Evolutionary conservation across 2,888 invertebrate species (phyloP), one percentile per base, ranked within the genome.

Genomic region (Cheilosia variabilis): DNA sequence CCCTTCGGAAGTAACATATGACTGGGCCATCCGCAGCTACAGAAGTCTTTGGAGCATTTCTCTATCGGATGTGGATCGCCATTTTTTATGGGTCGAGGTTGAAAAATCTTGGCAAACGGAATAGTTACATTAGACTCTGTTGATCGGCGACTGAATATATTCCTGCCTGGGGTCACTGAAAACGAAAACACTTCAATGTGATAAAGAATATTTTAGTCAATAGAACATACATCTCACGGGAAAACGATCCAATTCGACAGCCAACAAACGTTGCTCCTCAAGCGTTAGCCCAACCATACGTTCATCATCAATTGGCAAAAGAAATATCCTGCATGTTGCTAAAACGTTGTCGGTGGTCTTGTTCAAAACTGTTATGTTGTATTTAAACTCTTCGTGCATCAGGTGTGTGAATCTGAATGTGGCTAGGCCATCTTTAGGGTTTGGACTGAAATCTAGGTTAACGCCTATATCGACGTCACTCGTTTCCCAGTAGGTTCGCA

Each of bases 1-100:
- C 97, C 97, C 91, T 94, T 96, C 0, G 97, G 96, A 41, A 96
- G 88, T 4, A 97, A 93, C 94, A 97, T 94, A 91, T 97, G 96
- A 81, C 96, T 95, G 0, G 97, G 97, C 96, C 97, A 97, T 65
- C 97, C 97, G 89, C 97, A 97, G 82, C 97, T 97, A 92, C 97
- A 97, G 94, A 96, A 96, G 92, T 78, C 13, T 13, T 37, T 37
- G 3, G 10, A 71, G 81, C 72, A 87, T 5, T 50, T 17, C 31
- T 76, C 84, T 7, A 87, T 55, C 1, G 41, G 62, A 10, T 77
- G 68, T 2, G 15, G n/a, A 6, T 47, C 71, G 2, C 1, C 43
- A 17, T 86, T 86, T 34, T 76, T 79, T 1, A 87, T 43, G 89
- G 95, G 94, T 4, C 96, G 94, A 37, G 37, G 13, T 37, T 37